Conservation (phyloP, 2,797 vertebrate genomes). For the Acanthurus tractus region DNA sequence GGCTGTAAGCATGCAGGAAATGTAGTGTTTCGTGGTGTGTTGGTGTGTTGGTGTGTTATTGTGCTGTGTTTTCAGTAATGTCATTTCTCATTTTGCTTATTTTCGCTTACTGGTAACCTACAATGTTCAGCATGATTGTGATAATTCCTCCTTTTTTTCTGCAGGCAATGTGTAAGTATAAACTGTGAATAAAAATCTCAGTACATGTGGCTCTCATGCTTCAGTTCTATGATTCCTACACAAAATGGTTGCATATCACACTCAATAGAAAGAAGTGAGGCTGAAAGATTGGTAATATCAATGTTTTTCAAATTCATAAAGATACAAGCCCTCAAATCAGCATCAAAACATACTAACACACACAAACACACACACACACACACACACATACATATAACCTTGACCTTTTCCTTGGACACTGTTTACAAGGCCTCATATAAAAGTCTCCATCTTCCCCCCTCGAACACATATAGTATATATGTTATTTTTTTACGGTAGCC, state of each 20-base stretch:
- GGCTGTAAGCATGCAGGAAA: slow-evolving; percentile 33
- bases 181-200: slow-evolving; percentile 8
- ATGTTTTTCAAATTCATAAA: slow-evolving; percentile 26
- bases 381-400: slow-evolving; percentile 38
- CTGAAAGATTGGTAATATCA: slow-evolving; percentile 27
- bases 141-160: background rate
- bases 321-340: background rate
- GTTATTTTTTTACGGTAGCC: slow-evolving; percentile 38
- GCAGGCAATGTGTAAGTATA: background rate
- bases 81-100: slow-evolving; percentile 28
- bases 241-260: background rate
- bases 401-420: slow-evolving; percentile 38
- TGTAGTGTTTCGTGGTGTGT: slow-evolving; percentile 1
- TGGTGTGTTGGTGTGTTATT: slow-evolving; percentile 9
- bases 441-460: slow-evolving; percentile 8
- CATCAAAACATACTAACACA: slow-evolving; percentile 1
- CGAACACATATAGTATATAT: slow-evolving; percentile 41
- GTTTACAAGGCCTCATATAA: slow-evolving; percentile 45
- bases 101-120: slow-evolving; percentile 12
- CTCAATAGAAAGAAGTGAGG: slow-evolving; percentile 7
- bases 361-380: slow-evolving; percentile 1
- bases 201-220: background rate
- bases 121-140: slow-evolving; percentile 1
- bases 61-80: slow-evolving; percentile 41
- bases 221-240: slow-evolving; percentile 22